Base-by-base conservation (phyloP, 2,113 vertebrate species). In the Neodontobutis hainanensis region DNA sequence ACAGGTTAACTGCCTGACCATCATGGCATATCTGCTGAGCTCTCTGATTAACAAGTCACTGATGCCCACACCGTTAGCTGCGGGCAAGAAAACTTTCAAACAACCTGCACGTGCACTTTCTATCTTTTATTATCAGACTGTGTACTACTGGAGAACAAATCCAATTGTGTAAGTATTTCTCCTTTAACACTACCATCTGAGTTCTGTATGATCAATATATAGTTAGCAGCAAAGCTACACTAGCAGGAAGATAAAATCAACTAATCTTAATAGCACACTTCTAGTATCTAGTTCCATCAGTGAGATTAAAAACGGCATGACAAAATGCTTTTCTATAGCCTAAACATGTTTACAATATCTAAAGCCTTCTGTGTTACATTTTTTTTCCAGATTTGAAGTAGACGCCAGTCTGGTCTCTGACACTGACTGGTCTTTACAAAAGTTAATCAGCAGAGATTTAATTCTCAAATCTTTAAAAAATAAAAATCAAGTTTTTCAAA, bases 1-100 rank as follows among this genome's bases (percentile, higher is more conserved):
- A 46, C 75, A 73, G 75, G 78, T 81, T 78, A 78, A 77, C 65
- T 62, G 68, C 68, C 55, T 74, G 77, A 85, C 80, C 77, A 67
- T 63, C 58, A 15, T 6, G 61, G 46, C 45, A 7, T 78, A 68
- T 75, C 62, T 55, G 71, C 71, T 71, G 68, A 69, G 69, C 62
- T 27, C 53, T 77, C 32, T 62, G 58, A 77, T 77, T 77, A 77
- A 73, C 64, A 66, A 77, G 56, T 38, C 61, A 11, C 49, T 43
- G 73, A 43, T 58, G 66, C 38, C 38, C 35, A 14, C 43, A 48
- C 9, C 8, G 14, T 48, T 32, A 50, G 32, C 55, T 59, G 46
- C 61, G 19, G 57, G 14, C 6, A 47, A 2, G 19, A 40, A 15
- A 48, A 27, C 14, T 63, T 53, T 65, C 10, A 11, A 34, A 40